A percentile compares a stretch with the other conserved stretches of the same genome.
Evolutionary conservation across 2,888 invertebrate genomes (phyloP).

Genomic region (Peribatodes rhomboidaria): DNA sequence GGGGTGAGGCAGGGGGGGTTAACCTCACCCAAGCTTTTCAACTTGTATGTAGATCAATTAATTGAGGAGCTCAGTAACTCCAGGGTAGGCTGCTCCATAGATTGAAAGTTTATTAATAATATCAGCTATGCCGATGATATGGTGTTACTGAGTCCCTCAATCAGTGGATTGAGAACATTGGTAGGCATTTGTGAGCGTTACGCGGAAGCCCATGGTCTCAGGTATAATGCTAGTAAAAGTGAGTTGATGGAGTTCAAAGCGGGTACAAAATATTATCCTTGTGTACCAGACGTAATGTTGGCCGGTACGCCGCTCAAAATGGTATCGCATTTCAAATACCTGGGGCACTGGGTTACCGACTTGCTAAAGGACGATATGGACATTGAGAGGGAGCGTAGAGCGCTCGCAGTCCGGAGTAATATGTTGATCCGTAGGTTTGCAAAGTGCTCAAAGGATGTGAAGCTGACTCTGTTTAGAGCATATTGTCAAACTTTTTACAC

Average conservation of each 20-base stretch:
- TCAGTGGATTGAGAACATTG: too few relatives aligned
- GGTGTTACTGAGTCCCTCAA: too few relatives aligned
- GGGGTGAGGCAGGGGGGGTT: too few relatives aligned
- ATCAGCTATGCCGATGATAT: too few relatives aligned
- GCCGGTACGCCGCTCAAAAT: slow-evolving; percentile 5
- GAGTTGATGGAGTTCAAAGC: slow-evolving; percentile 4
- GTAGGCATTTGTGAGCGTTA: neutral
- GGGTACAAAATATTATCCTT: slow-evolving; percentile 1
- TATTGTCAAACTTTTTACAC: neutral
- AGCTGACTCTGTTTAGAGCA: neutral
- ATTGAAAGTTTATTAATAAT: too few relatives aligned
- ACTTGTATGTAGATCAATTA: too few relatives aligned
- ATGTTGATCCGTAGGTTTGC: slow-evolving; percentile 4
- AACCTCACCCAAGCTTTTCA: too few relatives aligned
- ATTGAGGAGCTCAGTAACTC: too few relatives aligned
- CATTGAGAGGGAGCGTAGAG: slow-evolving; percentile 18
- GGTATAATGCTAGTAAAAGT: slow-evolving; percentile 1
- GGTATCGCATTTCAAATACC: slow-evolving; percentile 16
- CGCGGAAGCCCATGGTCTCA: slow-evolving; percentile 13
- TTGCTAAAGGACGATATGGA: slow-evolving; percentile 14
- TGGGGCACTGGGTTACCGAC: slow-evolving; percentile 20
- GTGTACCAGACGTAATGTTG: neutral
- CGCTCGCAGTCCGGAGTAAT: slow-evolving; percentile 15
- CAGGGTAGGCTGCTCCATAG: too few relatives aligned
- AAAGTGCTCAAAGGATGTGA: neutral